These are phyloP conservation scores for Acrobasis suavella DNA, from an alignment of 2,888 invertebrate genomes.

Conservation along the genomic window DNA sequence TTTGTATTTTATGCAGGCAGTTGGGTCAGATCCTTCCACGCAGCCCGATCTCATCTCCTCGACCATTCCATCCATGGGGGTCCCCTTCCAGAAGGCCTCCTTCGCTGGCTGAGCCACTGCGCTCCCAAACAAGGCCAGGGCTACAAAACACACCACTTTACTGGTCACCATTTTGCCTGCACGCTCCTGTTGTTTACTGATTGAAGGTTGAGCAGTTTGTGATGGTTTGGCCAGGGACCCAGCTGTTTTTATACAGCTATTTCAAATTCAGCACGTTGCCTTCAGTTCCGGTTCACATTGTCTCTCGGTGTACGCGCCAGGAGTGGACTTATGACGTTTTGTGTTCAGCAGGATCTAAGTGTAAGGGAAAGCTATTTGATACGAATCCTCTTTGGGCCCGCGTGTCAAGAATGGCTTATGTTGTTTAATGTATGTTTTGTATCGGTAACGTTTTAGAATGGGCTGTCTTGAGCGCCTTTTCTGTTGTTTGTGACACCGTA, in stretches of 20 bases:
- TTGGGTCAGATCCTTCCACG: conserved; percentile 87
- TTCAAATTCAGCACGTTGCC: conserved; percentile 77
- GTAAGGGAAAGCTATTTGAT: conserved; percentile 82
- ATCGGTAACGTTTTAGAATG: conserved; percentile 55
- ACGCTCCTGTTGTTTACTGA: conserved; percentile 65
- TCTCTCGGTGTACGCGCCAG: conserved; percentile 63
- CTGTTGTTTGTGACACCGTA: conserved; percentile 80
- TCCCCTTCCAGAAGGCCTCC: conserved; percentile 86
- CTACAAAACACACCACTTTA: conserved; percentile 75
- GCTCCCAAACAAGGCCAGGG: conserved; percentile 81
- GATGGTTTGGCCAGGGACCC: conserved; percentile 76
- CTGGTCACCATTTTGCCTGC: conserved; percentile 68
- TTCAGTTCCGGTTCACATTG: conserved; percentile 77
- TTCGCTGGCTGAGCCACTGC: conserved; percentile 84
- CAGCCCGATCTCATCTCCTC: conserved; percentile 90
- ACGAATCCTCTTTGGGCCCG: conserved; percentile 61
- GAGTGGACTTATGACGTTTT: conserved; percentile 66
- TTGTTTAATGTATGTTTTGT: conserved; percentile 43
- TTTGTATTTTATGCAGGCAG: conserved; percentile 92
- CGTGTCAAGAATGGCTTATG: conserved; percentile 61
- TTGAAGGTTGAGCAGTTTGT: conserved; percentile 70
- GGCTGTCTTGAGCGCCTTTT: conserved; percentile 62
- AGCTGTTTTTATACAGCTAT: conserved; percentile 81
- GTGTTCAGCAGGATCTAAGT: conserved; percentile 51
- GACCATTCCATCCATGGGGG: conserved; percentile 87